Conservation (phyloP, 2,113 vertebrate genomes). For the Equus przewalskii region DNA sequence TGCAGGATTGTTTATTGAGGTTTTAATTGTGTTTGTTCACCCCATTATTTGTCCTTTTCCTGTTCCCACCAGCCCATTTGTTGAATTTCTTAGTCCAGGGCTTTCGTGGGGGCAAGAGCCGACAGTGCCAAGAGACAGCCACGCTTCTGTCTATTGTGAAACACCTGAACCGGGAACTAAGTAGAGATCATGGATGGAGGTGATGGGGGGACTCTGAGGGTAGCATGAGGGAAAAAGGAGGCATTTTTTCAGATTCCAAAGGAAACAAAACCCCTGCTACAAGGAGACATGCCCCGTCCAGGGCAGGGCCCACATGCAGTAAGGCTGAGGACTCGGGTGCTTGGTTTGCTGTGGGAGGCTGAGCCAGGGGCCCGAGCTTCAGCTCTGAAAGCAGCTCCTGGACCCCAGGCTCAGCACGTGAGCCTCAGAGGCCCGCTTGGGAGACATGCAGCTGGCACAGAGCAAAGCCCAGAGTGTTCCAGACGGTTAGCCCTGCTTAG, state of each 20-base stretch:
- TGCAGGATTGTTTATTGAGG: not conserved
- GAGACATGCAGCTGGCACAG: not conserved
- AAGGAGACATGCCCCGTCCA: fast-evolving
- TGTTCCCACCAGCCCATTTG: not conserved
- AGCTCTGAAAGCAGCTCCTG: too few species aligned
- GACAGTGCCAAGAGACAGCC: not conserved
- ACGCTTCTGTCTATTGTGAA: not conserved
- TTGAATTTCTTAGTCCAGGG: not conserved
- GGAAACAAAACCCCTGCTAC: fast-evolving
- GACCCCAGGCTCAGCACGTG: fast-evolving
- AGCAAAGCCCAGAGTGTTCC: fast-evolving
- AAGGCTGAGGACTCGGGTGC: fast-evolving
- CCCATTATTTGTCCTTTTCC: not conserved
- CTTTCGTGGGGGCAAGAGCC: not conserved
- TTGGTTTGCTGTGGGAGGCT: fast-evolving
- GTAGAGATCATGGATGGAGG: fast-evolving
- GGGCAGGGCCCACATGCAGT: fast-evolving
- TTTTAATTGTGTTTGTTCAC: not conserved
- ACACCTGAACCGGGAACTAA: not conserved
- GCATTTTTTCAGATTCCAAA: not conserved
- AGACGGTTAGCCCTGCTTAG: fast-evolving
- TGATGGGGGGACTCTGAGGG: not conserved
- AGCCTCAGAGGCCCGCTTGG: not conserved
- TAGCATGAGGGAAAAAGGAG: not conserved
- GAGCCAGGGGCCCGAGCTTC: not conserved